These are phyloP conservation scores for Biston stratarius DNA, from an alignment of 2,888 invertebrate genomes.

Conservation along the genomic window DNA sequence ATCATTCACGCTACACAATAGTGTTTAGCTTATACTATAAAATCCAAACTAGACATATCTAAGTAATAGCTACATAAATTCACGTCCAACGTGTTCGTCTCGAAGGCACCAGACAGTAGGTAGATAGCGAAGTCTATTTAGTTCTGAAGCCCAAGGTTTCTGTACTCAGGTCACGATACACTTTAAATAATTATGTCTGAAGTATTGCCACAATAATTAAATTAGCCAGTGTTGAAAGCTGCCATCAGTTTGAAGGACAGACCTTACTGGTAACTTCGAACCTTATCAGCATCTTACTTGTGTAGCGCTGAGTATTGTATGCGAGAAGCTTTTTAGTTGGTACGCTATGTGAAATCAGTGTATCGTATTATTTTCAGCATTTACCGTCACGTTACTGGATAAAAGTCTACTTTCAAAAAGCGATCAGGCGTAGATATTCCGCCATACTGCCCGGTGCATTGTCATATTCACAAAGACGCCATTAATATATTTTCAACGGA, in stretches of 20 bases:
- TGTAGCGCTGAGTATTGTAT: not conserved
- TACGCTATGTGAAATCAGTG: too few species aligned
- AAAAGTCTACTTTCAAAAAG: too few species aligned
- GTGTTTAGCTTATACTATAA: too few species aligned
- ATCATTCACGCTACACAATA: too few species aligned
- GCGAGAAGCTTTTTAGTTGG: too few species aligned
- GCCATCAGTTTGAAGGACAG: constrained; percentile 34
- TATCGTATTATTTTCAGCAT: too few species aligned
- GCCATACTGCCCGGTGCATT: too few species aligned
- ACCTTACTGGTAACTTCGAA: constrained; percentile 27
- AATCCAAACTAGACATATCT: not conserved
- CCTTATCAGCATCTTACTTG: not conserved
- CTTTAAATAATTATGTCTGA: constrained; percentile 43
- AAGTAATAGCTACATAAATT: not conserved
- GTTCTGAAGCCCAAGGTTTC: constrained; percentile 28
- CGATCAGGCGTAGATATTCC: too few species aligned
- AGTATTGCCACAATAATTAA: constrained; percentile 32
- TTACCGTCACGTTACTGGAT: too few species aligned
- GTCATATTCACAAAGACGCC: too few species aligned
- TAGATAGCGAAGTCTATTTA: constrained; percentile 19
- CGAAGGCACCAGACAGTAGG: constrained; percentile 15
- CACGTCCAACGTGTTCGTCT: not conserved
- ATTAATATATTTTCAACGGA: too few species aligned
- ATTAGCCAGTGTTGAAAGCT: constrained; percentile 26
- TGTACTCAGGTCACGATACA: constrained; percentile 43